Base-by-base conservation (phyloP, 2,113 vertebrate genomes). In the Atractosteus spatula region DNA sequence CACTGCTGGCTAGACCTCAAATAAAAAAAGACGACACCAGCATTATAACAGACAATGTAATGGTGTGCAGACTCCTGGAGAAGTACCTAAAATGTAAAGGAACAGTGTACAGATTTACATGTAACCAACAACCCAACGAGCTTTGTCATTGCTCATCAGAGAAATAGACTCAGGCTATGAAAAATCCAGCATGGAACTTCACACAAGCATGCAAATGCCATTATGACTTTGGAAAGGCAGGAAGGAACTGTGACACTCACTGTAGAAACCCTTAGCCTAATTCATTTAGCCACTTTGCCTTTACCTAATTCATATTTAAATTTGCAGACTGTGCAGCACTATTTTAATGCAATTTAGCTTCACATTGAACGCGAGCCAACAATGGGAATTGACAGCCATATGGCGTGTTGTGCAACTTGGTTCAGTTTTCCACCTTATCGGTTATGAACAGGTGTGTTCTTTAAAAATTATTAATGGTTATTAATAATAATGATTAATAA, bases 291-390 rank as follows among this genome's bases (percentile, higher is more conserved):
- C 41, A 68, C 80, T 72, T 78, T 80, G 80, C 84, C 87, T 81
- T 41, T 87, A 81, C 81, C 83, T 90, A 84, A 89, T 89, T 87
- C 86, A 66, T 85, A 86, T 87, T 86, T 84, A 90, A 87, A 91
- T 91, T 89, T 87, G 84, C 77, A 44, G 88, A 81, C 74, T 88
- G 83, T 80, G 66, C 85, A 83, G 87, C 84, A 85, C 86, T 85
- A 83, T 89, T 89, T 89, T 90, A 90, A 90, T 89, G 77, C 85
- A 85, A 89, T 88, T 90, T 87, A 84, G 80, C 78, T 14, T 76
- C 85, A 85, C 85, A 88, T 87, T 89, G 85, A 87, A 83, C 81
- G 78, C 77, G 81, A 86, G 89, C 88, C 87, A 89, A 83, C 78
- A 56, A 68, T 74, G 74, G 78, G 72, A 55, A 70, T 78, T 29